Evolutionary conservation across 2,888 invertebrate species (phyloP).

Genomic region (Agrochola circellaris): DNA sequence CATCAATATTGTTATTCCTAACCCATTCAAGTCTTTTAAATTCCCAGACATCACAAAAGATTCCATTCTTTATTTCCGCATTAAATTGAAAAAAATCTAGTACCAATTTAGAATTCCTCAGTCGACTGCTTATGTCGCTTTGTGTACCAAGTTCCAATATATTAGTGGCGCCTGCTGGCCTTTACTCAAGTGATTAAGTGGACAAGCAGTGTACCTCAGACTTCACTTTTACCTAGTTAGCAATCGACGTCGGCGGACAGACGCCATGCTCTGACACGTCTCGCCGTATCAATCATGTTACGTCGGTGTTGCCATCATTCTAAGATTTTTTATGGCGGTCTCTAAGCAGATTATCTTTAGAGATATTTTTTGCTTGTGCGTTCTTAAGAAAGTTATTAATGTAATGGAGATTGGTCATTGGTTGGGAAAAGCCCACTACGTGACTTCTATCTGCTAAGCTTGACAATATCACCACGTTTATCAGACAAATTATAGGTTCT

Average conservation of each 20-base stretch:
- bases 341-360: constrained; percentile 48
- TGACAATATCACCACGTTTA: not conserved
- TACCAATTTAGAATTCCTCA: constrained; percentile 36
- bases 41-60: constrained; percentile 30
- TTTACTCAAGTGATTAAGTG: constrained; percentile 59
- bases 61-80: constrained; percentile 46
- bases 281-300: constrained; percentile 73
- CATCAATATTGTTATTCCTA: constrained; percentile 42
- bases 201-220: constrained; percentile 48
- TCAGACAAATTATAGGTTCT: not conserved
- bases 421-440: not conserved
- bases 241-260: constrained; percentile 60
- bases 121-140: constrained; percentile 20
- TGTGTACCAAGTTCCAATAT: constrained; percentile 49
- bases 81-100: constrained; percentile 33
- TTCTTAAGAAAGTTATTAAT: constrained; percentile 32
- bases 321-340: constrained; percentile 47
- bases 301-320: constrained; percentile 56
- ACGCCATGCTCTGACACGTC: constrained; percentile 62
- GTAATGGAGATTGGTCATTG: constrained; percentile 31
- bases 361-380: constrained; percentile 40
- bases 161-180: constrained; percentile 56
- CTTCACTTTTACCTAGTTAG: constrained; percentile 60
- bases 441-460: not conserved
- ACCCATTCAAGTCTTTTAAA: constrained; percentile 32